These are phyloP conservation scores for Philereme vetulata DNA, from an alignment of 2,888 invertebrate species.

Conservation along the genomic window DNA sequence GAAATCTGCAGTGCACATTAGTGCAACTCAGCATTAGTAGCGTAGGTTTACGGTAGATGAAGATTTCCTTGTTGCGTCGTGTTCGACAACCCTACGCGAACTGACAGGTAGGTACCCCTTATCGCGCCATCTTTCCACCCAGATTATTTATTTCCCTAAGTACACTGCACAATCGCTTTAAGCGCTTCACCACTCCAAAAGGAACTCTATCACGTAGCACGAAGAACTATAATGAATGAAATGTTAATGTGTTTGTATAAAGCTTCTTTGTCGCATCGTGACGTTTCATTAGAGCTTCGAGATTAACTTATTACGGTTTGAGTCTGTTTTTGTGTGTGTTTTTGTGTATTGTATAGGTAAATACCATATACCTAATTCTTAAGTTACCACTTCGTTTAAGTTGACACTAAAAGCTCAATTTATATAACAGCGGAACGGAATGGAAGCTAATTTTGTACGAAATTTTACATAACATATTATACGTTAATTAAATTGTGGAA, in stretches of 20 bases:
- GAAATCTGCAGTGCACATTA: too few species aligned
- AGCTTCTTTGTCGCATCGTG: slow-evolving; percentile 60
- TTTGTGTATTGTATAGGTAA: too few species aligned
- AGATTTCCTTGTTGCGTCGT: background rate
- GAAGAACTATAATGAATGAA: slow-evolving; percentile 2
- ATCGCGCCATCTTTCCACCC: slow-evolving; percentile 63
- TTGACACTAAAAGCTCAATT: too few species aligned
- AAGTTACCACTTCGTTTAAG: too few species aligned
- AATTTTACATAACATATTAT: too few species aligned
- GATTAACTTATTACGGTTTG: slow-evolving; percentile 72
- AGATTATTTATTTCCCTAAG: slow-evolving; percentile 64
- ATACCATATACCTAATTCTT: too few species aligned
- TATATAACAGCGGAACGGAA: too few species aligned
- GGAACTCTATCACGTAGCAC: slow-evolving; percentile 7
- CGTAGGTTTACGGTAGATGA: too few species aligned
- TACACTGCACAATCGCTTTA: slow-evolving; percentile 39
- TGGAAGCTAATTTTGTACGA: too few species aligned
- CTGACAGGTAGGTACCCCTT: slow-evolving; percentile 64
- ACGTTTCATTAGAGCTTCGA: slow-evolving; percentile 69
- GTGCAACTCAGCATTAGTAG: too few species aligned
- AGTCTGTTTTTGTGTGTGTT: slow-evolving; percentile 44
- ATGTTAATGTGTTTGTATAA: slow-evolving; percentile 31
- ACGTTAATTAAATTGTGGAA: too few species aligned
- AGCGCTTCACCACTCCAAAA: slow-evolving; percentile 4
- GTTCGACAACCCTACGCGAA: slow-evolving; percentile 22